Evolutionary conservation across 2,113 vertebrate genomes (phyloP), one percentile per base, ranked within the genome.

Genomic region (Siniperca knerii): DNA sequence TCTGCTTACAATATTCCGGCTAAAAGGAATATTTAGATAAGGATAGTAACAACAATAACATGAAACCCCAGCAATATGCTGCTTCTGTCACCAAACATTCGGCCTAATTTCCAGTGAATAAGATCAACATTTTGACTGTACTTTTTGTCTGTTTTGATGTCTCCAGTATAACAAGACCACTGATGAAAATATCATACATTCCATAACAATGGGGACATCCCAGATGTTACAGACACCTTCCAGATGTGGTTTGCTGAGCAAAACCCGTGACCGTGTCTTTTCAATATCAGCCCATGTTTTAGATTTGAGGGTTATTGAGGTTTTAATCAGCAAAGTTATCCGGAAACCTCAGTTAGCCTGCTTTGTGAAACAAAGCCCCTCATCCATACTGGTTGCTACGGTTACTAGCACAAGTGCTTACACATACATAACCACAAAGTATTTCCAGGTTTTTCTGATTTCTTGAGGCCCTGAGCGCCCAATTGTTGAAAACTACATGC

Each of bases 341-440:
- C 29, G 50, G 35, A 55, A 15, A 62, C 35, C 23, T 61, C 44
- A 4, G 25, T 29, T 44, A 90, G 84, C 21, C 29, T 77, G 20
- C n/a, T 33, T 54, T 55, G 20, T 10, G 10, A 64, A 44, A 79
- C 66, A 55, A 48, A 46, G 78, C 72, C n/a, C n/a, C 67, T 77
- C 50, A 42, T 71, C 58, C 71, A 91, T 67, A 91, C 89, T 87
- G 84, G 87, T 92, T 93, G 82, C 91, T 81, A 77, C 57, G 71
- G 92, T 88, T 84, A 90, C 86, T 70, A 67, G 25, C n/a, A 16
- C 1, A 82, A 23, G 62, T 75, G 58, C 72, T 67, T 33, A 80
- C 71, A 88, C 82, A 77, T 15, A 77, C 75, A 64, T 4, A 80
- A 35, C 62, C 74, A 82, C 52, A 86, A 57, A 87, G 55, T 60